These are phyloP conservation scores for Alsophila aescularia DNA, from an alignment of 2,888 invertebrate genomes.

Conservation along the genomic window DNA sequence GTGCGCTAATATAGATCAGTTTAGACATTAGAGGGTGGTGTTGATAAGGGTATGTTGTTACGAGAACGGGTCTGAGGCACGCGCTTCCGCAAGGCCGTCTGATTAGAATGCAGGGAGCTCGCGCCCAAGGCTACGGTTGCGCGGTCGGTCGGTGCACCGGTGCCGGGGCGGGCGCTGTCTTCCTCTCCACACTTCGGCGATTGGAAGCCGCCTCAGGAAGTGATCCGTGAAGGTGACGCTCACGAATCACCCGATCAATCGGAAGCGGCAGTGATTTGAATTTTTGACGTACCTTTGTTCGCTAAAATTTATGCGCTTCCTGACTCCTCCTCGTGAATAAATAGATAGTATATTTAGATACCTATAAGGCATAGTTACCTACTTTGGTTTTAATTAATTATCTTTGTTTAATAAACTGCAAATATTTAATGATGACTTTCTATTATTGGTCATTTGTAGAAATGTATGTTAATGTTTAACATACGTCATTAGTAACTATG, in stretches of 20 bases:
- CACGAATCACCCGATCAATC: conserved; percentile 66
- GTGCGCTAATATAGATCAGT: conserved; percentile 40
- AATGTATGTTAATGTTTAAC: background rate
- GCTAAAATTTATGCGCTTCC: conserved; percentile 54
- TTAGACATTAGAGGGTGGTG: conserved; percentile 46
- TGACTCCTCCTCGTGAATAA: conserved; percentile 45
- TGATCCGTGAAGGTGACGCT: conserved; percentile 73
- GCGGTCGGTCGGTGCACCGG: conserved; percentile 80
- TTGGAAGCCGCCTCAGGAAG: conserved; percentile 75
- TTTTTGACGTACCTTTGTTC: conserved; percentile 70
- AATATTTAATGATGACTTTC: conserved; percentile 8
- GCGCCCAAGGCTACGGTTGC: conserved; percentile 78
- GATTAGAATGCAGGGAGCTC: conserved; percentile 83
- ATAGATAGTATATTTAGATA: conserved; percentile 18
- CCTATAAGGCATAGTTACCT: conserved; percentile 3
- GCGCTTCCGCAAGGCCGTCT: conserved; percentile 82
- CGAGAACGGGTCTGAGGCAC: conserved; percentile 72
- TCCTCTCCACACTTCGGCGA: conserved; percentile 70
- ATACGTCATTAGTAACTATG: background rate
- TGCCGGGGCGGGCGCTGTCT: conserved; percentile 64
- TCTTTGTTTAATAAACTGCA: conserved; percentile 10
- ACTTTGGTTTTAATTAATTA: conserved; percentile 4
- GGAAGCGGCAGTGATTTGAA: conserved; percentile 79
- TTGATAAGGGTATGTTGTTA: conserved; percentile 72
- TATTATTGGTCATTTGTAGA: background rate